Base-by-base conservation (phyloP, 1,140 invertebrate species). In the Leptinotarsa undecemlineata region DNA sequence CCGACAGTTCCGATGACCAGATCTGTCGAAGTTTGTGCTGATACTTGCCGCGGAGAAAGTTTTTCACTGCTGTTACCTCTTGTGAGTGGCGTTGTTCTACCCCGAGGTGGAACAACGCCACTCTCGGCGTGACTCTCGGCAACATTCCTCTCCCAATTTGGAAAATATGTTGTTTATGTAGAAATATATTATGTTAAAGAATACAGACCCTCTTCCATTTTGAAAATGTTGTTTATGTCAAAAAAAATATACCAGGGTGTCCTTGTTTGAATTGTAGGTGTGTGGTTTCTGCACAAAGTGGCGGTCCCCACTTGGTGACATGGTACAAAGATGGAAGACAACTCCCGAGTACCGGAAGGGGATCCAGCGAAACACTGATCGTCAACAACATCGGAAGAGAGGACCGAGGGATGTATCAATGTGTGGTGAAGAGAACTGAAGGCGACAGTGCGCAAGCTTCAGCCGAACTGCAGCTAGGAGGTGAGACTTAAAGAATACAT, bases 321-420 rank as follows among this genome's bases (percentile, higher is more conserved):
- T 85, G 83, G 83, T 92, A 91, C 84, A 93, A 94, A 84, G 92
- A 95, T 84, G 92, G 92, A 0, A 84, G 91, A 48, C 90, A 91
- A 81, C 83, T 93, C 71, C 91, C 91, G 2, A 90, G 89, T 20
- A 88, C 90, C 14, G 90, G 90, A 8, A 86, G 91, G 78, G 86
- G 86, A 15, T 88, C 90, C 77, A 88, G 88, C 42, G 91, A 93
- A 79, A 88, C 90, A 51, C 81, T 95, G 26, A 86, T 89, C 48
- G 87, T 92, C 62, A 89, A 89, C 73, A 88, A 91, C 74, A 93
- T 94, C 72, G 90, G 90, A 79, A 86, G 92, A 78, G 91, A 93
- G 79, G 92, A 94, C 84, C 87, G 92, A 77, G 94, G 94, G 74
- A 95, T 96, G 92, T 96, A 95, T 85, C 93, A 95, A 81, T 95